These are phyloP conservation scores for Papilio machaon DNA, from an alignment of 1,140 invertebrate genomes.

Conservation along the genomic window DNA sequence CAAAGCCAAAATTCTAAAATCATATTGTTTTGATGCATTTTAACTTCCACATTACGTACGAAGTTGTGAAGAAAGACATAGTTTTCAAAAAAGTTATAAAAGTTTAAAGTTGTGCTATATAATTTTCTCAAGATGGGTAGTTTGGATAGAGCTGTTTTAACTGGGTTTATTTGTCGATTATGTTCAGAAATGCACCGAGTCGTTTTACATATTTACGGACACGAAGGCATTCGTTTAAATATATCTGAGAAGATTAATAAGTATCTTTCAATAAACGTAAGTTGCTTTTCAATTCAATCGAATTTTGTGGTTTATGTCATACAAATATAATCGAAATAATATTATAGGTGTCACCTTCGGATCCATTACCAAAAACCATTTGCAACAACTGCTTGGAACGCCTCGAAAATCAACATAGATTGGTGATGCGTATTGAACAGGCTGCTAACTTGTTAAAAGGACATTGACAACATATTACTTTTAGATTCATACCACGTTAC, in stretches of 20 bases:
- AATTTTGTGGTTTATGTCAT: constrained; percentile 37
- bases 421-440: constrained; percentile 84
- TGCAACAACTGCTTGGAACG: constrained; percentile 86
- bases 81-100: not conserved
- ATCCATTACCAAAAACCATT: constrained; percentile 88
- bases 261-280: constrained; percentile 89
- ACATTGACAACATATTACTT: constrained; percentile 55
- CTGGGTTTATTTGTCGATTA: constrained; percentile 89
- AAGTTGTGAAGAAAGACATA: not conserved
- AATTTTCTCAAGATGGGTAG: constrained; percentile 84
- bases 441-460: constrained; percentile 73
- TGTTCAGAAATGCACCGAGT: constrained; percentile 91
- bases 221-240: constrained; percentile 87
- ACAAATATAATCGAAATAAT: constrained; percentile 29
- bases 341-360: constrained; percentile 86
- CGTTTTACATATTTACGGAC: constrained; percentile 89
- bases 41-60: not conserved
- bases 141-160: constrained; percentile 88
- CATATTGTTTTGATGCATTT: constrained; percentile 1
- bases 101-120: not conserved
- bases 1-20: constrained; percentile 11
- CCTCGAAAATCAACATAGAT: constrained; percentile 86
- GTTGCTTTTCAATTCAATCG: constrained; percentile 49
- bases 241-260: constrained; percentile 89
- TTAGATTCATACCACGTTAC: constrained; percentile 55